Percentiles rank a stretch among this genome's conserved stretches.
Evolutionary conservation across 2,888 invertebrate species (phyloP).

Genomic region (Lithodes maja): DNA sequence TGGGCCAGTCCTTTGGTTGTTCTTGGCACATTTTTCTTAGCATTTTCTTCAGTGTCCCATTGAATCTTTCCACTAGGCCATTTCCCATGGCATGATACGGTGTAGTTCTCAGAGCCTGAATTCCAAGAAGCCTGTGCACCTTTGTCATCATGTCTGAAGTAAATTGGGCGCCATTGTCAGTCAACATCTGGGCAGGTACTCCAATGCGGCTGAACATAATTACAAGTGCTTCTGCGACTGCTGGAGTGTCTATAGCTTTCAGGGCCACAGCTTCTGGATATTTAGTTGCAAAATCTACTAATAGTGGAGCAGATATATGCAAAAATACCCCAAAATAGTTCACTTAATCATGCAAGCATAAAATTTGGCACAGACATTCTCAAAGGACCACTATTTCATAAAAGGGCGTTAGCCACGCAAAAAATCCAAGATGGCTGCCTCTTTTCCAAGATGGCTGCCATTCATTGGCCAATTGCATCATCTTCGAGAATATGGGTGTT

Average conservation of each 20-base stretch:
- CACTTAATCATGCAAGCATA: too few species aligned
- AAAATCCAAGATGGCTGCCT: too few species aligned
- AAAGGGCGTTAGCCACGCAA: too few species aligned
- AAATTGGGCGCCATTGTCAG: conserved; percentile 4
- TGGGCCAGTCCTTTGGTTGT: neutral
- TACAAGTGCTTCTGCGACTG: neutral
- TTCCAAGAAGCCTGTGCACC: neutral
- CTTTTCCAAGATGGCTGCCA: too few species aligned
- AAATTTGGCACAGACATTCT: too few species aligned
- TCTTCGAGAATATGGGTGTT: too few species aligned
- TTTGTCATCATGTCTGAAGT: neutral
- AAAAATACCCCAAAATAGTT: too few species aligned
- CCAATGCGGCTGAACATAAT: neutral
- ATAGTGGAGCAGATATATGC: too few species aligned
- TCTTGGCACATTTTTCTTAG: neutral
- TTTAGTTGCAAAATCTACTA: neutral
- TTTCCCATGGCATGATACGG: neutral
- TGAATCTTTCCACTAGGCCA: neutral
- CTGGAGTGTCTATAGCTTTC: neutral
- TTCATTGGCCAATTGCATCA: too few species aligned
- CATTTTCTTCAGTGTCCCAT: neutral
- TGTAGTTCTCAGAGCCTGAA: neutral
- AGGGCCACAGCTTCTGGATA: neutral
- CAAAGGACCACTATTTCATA: too few species aligned
- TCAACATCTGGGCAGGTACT: neutral